These are phyloP conservation scores for Yoshiicerus persimilis DNA, from an alignment of 1,140 invertebrate genomes.

Conservation along the genomic window DNA sequence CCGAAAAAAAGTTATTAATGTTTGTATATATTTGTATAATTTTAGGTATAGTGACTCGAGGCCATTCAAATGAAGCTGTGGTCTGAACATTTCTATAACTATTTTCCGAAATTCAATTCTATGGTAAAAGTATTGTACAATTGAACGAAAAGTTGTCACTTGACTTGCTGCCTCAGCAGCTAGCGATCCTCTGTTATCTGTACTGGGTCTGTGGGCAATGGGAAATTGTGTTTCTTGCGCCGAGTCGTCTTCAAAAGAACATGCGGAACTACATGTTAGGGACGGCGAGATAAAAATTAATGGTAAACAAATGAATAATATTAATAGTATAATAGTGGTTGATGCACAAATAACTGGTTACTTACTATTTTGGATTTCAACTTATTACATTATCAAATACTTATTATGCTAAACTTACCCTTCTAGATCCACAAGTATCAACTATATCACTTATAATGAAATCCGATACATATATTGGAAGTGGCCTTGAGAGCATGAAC, in stretches of 20 bases:
- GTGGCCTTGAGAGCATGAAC: not conserved
- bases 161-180: not conserved
- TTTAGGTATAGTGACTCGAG: too few relatives aligned
- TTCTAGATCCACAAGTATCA: not conserved
- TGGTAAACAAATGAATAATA: not conserved
- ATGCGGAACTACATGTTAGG: conserved; percentile 27
- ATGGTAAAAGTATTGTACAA: too few relatives aligned
- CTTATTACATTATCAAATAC: too few relatives aligned
- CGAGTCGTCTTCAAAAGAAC: conserved; percentile 39
- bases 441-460: not conserved
- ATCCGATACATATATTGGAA: conserved; percentile 1
- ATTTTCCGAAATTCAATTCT: too few relatives aligned
- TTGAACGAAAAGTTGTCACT: not conserved
- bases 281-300: conserved; percentile 33
- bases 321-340: too few relatives aligned
- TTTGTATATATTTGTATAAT: too few relatives aligned
- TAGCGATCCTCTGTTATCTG: not conserved
- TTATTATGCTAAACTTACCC: too few relatives aligned
- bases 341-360: too few relatives aligned
- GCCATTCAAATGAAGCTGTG: too few relatives aligned
- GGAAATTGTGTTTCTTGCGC: conserved; percentile 49
- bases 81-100: too few relatives aligned
- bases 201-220: conserved; percentile 31
- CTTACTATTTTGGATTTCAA: too few relatives aligned
- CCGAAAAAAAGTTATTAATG: too few relatives aligned